Evolutionary conservation across 1,140 invertebrate species (phyloP), one percentile per base, ranked within the genome.

Genomic region (Microplitis mediator): DNA sequence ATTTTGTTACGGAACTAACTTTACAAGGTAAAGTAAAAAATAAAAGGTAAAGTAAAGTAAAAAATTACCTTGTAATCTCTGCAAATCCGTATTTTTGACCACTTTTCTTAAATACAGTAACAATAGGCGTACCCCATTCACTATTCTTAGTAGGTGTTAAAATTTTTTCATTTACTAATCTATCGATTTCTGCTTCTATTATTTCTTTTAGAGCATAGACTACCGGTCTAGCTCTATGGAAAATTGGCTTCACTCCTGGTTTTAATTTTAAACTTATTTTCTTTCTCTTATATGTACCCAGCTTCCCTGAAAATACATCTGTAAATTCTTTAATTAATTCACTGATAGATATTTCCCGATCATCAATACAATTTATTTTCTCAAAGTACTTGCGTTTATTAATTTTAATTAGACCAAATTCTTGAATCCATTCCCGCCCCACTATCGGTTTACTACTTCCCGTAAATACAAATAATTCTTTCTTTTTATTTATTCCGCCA

Each of bases 111-210:
- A 69, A 14, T 4, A 69, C 13, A n/a, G 52, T 52, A 6, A 69
- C 66, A 8, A 69, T 36, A 36, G 66, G 66, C 52, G 66, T 69
- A n/a, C 51, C 80, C 83, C 84, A 86, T 52, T 82, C 74, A 58
- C 77, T 77, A 71, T 76, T 66, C 45, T 79, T 64, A 13, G 85
- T 78, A 13, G 75, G 73, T 54, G 76, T 61, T 8, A 87, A 72
- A 63, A 85, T 77, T 32, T 76, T 74, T 52, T 77, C 70, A 5
- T 52, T 63, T 32, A 68, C 73, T 54, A 80, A 72, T 60, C 76
- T 65, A 74, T 73, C 45, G 8, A 78, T 39, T 71, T 82, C 78
- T 35, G 72, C 36, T 61, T 81, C 79, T 3, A 83, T 77, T 62
- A 68, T 76, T 9, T 69, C 34, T 50, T 74, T 71, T 34, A 81